Evolutionary conservation across 2,888 invertebrate genomes (phyloP), one percentile per base, ranked within the genome.

Genomic region (Cremastinae sp.): DNA sequence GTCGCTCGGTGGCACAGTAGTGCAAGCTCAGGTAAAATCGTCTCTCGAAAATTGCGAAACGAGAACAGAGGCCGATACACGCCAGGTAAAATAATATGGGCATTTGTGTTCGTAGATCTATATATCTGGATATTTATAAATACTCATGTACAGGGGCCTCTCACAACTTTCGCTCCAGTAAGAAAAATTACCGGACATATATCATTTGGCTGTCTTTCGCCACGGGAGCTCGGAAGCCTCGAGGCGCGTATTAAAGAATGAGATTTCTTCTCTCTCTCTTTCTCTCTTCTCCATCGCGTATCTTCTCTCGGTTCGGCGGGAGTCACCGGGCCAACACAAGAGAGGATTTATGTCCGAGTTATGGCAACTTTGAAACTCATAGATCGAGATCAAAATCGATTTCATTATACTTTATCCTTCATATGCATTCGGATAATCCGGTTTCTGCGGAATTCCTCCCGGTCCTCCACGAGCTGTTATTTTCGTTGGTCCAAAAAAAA

Each of bases 161-260:
- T n/a, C n/a, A 78, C 45, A 82, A 86, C 86, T 87, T 88, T 88
- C 84, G 83, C 84, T 76, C 79, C 71, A 72, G 81, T 76, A 81
- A 84, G 87, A 88, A 87, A 88, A 87, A 88, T 86, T 82, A 80
- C 84, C 75, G 78, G 65, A 68, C 82, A 85, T 86, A 86, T 84
- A 83, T 88, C 84, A 87, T 79, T 73, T 74, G 78, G 74, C 75
- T 80, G 72, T 79, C 78, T 68, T 69, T 73, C 78, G 78, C 65
- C 58, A 64, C 75, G 78, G 81, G 78, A 79, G 79, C 78, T 81
- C 78, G 73, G 43, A 79, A 78, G 53, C 74, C 75, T 75, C 58
- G 64, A 74, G 71, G 64, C 72, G 41, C 54, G 56, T 73, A 78
- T 72, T 76, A 72, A 66, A 78, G 68, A 78, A 78, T 78, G 58